Evolutionary conservation across 92 coral and sea anemone species (phyloP).

Genomic region (Zoanthus gigantus): DNA sequence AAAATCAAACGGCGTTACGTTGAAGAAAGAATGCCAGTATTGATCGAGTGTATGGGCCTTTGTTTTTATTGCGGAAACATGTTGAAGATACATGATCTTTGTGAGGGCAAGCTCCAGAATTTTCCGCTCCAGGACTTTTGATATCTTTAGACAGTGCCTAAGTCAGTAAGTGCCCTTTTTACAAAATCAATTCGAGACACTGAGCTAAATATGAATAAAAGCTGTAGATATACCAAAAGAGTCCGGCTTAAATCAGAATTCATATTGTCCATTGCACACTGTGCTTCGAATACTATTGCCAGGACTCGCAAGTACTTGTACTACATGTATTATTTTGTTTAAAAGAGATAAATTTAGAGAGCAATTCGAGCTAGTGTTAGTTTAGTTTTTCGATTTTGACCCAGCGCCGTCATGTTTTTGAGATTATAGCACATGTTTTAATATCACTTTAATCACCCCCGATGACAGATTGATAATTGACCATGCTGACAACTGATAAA

Average conservation of each 20-base stretch:
- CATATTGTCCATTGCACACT: slow-evolving; percentile 8
- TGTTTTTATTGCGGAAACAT: not conserved
- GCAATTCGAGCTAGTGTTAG: not conserved
- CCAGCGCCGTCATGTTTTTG: not conserved
- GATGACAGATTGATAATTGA: slow-evolving; percentile 22
- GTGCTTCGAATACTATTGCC: slow-evolving; percentile 3
- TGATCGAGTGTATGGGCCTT: slow-evolving; percentile 3
- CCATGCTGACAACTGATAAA: not conserved
- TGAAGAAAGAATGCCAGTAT: not conserved
- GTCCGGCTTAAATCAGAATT: slow-evolving; percentile 7
- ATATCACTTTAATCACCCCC: not conserved
- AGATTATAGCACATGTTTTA: not conserved
- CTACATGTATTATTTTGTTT: slow-evolving; percentile 12
- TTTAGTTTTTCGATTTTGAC: not conserved
- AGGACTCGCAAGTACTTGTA: not conserved
- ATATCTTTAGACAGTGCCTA: not conserved
- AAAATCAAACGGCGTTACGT: not conserved
- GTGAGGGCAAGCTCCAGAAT: slow-evolving; percentile 15
- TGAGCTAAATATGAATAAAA: not conserved
- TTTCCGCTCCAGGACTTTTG: slow-evolving; percentile 1
- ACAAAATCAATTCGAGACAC: not conserved
- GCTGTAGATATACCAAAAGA: slow-evolving; percentile 2
- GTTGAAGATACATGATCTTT: slow-evolving; percentile 9
- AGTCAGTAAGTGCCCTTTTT: not conserved
- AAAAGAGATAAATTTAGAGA: not conserved